Evolutionary conservation across 2,113 vertebrate genomes (phyloP).

Genomic region (Leuciscus idus): DNA sequence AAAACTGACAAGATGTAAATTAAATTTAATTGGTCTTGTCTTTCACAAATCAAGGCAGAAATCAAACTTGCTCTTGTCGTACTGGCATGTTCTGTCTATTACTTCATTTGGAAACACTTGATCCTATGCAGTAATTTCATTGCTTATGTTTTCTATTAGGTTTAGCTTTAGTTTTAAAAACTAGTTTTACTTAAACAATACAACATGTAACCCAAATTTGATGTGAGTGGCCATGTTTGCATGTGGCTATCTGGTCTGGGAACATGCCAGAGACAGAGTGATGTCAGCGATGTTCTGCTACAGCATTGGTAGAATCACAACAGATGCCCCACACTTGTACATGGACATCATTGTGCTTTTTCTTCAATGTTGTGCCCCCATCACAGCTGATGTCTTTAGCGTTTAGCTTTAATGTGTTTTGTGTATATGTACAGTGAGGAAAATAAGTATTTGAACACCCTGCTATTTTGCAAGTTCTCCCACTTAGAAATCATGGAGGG

Average conservation of each 20-base stretch:
- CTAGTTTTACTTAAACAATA: background rate
- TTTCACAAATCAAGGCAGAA: slow-evolving; percentile 68
- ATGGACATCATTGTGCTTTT: slow-evolving; percentile 67
- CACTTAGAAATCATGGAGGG: too few relatives aligned
- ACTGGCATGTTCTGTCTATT: slow-evolving; percentile 2
- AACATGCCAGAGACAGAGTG: slow-evolving; percentile 60
- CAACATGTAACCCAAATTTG: background rate
- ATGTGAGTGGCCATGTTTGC: background rate
- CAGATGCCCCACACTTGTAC: slow-evolving; percentile 35
- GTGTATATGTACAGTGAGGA: slow-evolving; percentile 12
- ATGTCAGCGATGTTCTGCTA: slow-evolving; percentile 70
- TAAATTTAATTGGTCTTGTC: slow-evolving; percentile 62
- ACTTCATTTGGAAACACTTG: background rate
- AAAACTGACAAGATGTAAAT: slow-evolving; percentile 62
- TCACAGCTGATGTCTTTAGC: slow-evolving; percentile 41
- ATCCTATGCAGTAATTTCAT: background rate
- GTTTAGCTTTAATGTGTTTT: background rate
- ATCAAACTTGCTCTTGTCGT: slow-evolving; percentile 67
- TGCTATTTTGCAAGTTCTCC: too few relatives aligned
- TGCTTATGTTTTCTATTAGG: background rate
- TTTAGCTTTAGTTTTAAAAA: background rate
- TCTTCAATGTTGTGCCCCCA: slow-evolving; percentile 63
- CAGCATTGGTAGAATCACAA: slow-evolving; percentile 72
- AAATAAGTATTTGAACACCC: too few relatives aligned
- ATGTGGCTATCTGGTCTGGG: background rate